Base-by-base conservation (phyloP, 2,888 invertebrate genomes). In the Melanophora roralis region DNA sequence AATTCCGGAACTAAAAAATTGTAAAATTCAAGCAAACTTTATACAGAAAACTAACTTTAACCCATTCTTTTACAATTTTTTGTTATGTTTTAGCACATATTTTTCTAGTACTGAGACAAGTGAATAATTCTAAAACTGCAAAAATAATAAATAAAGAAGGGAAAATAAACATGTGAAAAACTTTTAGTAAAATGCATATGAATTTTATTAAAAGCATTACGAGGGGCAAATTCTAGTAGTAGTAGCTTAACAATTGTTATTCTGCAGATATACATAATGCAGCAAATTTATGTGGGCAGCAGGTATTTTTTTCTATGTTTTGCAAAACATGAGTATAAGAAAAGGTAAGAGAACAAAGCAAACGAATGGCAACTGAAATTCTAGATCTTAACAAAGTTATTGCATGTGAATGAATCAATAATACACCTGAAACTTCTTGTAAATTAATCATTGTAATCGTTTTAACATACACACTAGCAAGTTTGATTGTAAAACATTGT, bases 361-460 rank as follows among this genome's bases (percentile, higher is more conserved):
- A 51, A 47, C 34, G 16, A 36, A 62, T 19, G n/a, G 60, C 16
- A 76, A 75, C 32, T 69, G 68, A 69, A 69, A 76, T 64, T 64
- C 38, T 62, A 76, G 76, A 57, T 47, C 55, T 47, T 38, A 49
- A 47, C 55, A 69, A 69, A 69, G 23, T 59, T 62, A 62, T 76
- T 76, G 76, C 76, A 76, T 76, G 76, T 49, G 62, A 62, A 64
- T 21, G 67, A 69, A 69, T 76, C 76, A 76, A 76, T 76, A 76
- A 69, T 34, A 34, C 57, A 69, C 65, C 62, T 38, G 55, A 62
- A 69, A 62, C 34, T 65, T 57, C 38, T 65, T 47, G 73, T 57
- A 73, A 65, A 27, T 73, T 38, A 64, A 65, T 59, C 57, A n/a
- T 62, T 53, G 34, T 11, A 45, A 19, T n/a, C n/a, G n/a, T n/a